Evolutionary conservation across 64 coral and sea anemone genomes (phyloP), one percentile per base, ranked within the genome.

Genomic region (Porites australiensis): DNA sequence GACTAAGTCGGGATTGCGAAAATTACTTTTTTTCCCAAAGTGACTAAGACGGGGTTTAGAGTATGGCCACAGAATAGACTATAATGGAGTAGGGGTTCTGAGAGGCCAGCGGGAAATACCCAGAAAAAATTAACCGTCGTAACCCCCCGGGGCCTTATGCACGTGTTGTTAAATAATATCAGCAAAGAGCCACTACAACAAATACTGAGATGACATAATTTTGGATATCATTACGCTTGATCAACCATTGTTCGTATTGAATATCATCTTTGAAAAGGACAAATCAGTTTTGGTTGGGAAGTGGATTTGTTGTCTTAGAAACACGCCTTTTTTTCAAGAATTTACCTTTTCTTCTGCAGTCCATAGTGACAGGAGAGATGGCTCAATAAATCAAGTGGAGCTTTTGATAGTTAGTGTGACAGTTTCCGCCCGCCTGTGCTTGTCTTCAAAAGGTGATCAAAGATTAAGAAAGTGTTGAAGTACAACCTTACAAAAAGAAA

Each of bases 271-370:
- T 66, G 79, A 64, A 65, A 83, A 51, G 58, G 62, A 47, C 44
- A 52, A 64, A 10, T 7, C 55, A 79, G 77, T 54, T 58, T 79
- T 58, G n/a, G 58, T 59, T 79, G 9, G 53, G 10, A 47, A 83
- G 63, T 19, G 37, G 81, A 81, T 83, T 83, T 83, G 81, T 67
- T 68, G 81, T 83, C 46, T 14, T 67, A 64, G 81, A 6, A 67
- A 83, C 81, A 15, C 11, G 45, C 27, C 81, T n/a, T 64, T 67
- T 83, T 83, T 83, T 83, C 81, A 67, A 83, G 62, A 83, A 83
- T 83, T 69, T 76, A 4, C n/a, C 44, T 76, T 76, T 47, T 18
- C 46, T 68, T 83, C 37, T 49, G 44, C 81, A 13, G 81, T 46
- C 16, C 44, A 64, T 10, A 83, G 18, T 83, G 81, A 83, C 81